Evolutionary conservation across 2,113 vertebrate species (phyloP).

Genomic region (Datnioides undecimradiatus): DNA sequence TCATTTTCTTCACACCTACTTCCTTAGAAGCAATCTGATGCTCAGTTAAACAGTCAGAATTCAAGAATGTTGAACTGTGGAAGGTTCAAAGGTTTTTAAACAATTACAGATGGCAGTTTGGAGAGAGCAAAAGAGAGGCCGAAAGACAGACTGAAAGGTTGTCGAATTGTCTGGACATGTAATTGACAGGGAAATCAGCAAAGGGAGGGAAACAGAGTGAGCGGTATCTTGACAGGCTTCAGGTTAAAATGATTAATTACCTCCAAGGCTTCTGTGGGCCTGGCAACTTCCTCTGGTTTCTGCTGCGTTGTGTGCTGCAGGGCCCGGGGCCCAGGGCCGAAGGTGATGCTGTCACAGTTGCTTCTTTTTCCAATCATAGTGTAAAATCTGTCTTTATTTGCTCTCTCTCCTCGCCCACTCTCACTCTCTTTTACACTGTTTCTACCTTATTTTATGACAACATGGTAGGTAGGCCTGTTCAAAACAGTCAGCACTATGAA

Average conservation of each 20-base stretch:
- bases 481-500: not conserved
- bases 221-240: constrained; percentile 93
- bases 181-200: constrained; percentile 93
- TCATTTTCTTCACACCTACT: constrained; percentile 20
- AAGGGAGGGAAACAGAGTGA: constrained; percentile 81
- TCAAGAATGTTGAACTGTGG: constrained; percentile 80
- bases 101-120: constrained; percentile 90
- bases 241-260: constrained; percentile 97
- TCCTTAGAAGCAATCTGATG: constrained; percentile 38
- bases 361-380: constrained; percentile 84
- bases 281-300: constrained; percentile 91
- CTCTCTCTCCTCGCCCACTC: not conserved
- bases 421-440: constrained; percentile 14
- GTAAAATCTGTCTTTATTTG: constrained; percentile 78
- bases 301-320: constrained; percentile 73
- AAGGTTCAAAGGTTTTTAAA: constrained; percentile 88
- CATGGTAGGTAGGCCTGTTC: not conserved
- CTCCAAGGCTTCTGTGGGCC: constrained; percentile 83
- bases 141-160: constrained; percentile 78
- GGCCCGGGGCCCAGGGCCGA: constrained; percentile 80
- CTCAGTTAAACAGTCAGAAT: constrained; percentile 66
- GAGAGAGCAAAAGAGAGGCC: constrained; percentile 72
- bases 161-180: constrained; percentile 78
- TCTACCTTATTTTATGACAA: not conserved
- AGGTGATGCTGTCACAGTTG: constrained; percentile 85